Evolutionary conservation across 2,113 vertebrate species (phyloP), one percentile per base, ranked within the genome.

Genomic region (Conger conger): DNA sequence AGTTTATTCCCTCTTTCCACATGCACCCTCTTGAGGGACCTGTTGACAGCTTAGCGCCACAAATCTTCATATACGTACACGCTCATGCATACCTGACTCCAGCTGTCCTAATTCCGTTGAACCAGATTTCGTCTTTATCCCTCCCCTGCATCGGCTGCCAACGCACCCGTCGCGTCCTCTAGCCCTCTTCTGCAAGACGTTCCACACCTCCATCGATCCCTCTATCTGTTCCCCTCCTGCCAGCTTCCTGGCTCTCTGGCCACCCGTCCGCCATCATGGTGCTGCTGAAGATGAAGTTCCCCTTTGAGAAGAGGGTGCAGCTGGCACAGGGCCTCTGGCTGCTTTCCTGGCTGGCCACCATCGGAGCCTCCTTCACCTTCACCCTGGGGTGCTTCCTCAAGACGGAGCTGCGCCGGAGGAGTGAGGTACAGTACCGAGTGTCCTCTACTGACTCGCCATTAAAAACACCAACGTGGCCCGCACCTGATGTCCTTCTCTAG

Each of bases 281-380:
- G 84, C 91, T 96, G 76, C 93, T 95, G 91, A 95, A 95, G 92
- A 94, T 96, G 92, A 96, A 95, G 90, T 95, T 96, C 88, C 93
- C 95, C 37, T 95, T 94, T 79, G 82, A 95, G 84, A 96, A 95
- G 91, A 94, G 95, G 87, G 94, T 96, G 84, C 95, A 94, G 87
- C 87, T 96, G 33, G 95, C 96, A 45, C 95, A 96, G 87, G 94
- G 95, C 84, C 92, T 96, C 86, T 96, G 97, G 96, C 88, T 96
- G 60, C 92, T 96, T 13, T 96, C 95, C 79, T 96, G 95, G 96
- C 60, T 94, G 83, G 94, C 96, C 89, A 92, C 91, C 16, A 83
- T 96, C 38, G 91, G 94, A 0, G 92, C 94, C 80, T 93, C 94
- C 42, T 63, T 95, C 36, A 96, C 94, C 88, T 93, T 97, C 88